Evolutionary conservation across 2,888 invertebrate species (phyloP).

Genomic region (Lochmaea capreae): DNA sequence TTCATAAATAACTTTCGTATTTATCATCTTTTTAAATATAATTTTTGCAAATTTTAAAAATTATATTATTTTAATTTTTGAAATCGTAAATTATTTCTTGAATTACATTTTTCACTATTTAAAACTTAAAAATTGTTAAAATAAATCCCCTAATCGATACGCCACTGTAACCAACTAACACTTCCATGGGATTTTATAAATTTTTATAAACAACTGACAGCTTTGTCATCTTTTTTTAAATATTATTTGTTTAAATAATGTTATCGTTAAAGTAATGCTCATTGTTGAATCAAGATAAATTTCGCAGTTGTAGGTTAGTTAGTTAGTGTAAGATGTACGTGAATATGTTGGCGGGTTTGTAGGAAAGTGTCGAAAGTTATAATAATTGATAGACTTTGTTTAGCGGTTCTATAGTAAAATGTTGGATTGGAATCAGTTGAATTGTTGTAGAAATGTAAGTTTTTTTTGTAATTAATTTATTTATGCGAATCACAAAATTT

Average conservation of each 20-base stretch:
- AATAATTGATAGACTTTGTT: neutral
- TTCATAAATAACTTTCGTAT: neutral
- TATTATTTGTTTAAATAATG: conserved; percentile 16
- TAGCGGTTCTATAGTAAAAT: neutral
- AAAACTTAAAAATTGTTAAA: no score
- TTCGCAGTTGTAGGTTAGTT: conserved; percentile 4
- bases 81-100: no score
- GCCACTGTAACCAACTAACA: neutral
- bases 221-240: conserved; percentile 3
- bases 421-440: neutral
- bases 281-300: conserved; percentile 16
- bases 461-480: neutral
- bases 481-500: no score
- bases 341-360: neutral
- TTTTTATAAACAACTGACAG: neutral
- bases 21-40: neutral
- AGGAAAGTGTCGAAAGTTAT: neutral
- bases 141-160: neutral
- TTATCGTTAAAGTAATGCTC: neutral
- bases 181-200: neutral
- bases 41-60: no score
- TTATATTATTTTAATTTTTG: no score
- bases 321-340: neutral
- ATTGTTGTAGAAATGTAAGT: conserved; percentile 3
- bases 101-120: no score